Conservation (phyloP, 2,888 invertebrate species). For the Drosophila yooni region DNA sequence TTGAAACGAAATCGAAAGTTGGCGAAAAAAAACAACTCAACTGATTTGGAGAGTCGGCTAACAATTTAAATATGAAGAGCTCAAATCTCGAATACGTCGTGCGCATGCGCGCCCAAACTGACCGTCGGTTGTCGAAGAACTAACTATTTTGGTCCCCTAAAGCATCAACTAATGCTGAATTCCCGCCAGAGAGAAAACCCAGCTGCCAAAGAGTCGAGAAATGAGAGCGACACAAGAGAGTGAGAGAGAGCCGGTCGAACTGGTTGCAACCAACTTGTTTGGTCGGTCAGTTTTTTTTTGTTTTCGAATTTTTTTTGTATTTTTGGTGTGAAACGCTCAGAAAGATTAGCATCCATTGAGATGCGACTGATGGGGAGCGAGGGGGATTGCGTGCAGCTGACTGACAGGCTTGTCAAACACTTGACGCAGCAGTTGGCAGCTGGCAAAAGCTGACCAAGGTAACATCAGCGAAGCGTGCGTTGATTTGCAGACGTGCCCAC, state of each 20-base stretch:
- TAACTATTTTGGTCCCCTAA: constrained; percentile 72
- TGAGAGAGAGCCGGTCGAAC: constrained; percentile 51
- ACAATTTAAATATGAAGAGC: constrained; percentile 10
- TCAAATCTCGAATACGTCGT: constrained; percentile 43
- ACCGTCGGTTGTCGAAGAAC: constrained; percentile 84
- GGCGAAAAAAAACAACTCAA: constrained; percentile 50
- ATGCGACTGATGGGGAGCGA: constrained; percentile 24
- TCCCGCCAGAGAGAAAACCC: constrained; percentile 11
- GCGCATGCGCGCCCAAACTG: constrained; percentile 85
- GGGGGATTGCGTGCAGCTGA: constrained; percentile 19
- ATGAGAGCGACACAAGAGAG: constrained; percentile 10
- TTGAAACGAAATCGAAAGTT: constrained; percentile 81
- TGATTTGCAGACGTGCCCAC: constrained; percentile 43
- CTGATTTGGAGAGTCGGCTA: constrained; percentile 18
- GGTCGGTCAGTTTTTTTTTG: constrained; percentile 39
- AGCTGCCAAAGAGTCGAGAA: neutral
- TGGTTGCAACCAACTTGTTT: constrained; percentile 65
- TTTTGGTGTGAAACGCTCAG: constrained; percentile 39
- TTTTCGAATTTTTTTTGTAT: constrained; percentile 10
- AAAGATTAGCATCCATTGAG: constrained; percentile 54
- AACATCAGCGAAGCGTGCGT: constrained; percentile 59
- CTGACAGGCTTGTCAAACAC: constrained; percentile 67
- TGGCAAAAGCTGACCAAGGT: constrained; percentile 57
- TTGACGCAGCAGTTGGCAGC: constrained; percentile 51
- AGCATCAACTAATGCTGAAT: constrained; percentile 67